Evolutionary conservation across 2,888 invertebrate species (phyloP).

Genomic region (Junonia oenone): DNA sequence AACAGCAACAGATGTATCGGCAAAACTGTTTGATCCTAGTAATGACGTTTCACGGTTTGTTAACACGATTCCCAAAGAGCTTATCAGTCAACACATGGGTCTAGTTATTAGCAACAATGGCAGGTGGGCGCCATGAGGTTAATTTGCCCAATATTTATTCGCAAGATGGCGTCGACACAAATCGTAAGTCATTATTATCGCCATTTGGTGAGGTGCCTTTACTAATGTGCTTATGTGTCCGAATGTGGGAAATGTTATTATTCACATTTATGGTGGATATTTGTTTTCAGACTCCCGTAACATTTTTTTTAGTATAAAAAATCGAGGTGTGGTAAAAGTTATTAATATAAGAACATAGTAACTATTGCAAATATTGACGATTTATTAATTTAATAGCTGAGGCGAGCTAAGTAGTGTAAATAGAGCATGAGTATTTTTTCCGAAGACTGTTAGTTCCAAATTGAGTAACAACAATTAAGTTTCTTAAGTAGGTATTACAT

Average conservation of each 20-base stretch:
- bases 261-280: background rate
- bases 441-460: background rate
- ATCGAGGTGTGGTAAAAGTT: background rate
- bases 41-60: slow-evolving; percentile 61
- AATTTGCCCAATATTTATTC: slow-evolving; percentile 75
- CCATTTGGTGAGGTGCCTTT: slow-evolving; percentile 66
- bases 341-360: background rate
- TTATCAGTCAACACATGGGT: slow-evolving; percentile 53
- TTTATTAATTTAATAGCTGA: background rate
- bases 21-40: slow-evolving; percentile 40
- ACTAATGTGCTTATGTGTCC: slow-evolving; percentile 44
- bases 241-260: slow-evolving; percentile 21
- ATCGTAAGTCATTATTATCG: slow-evolving; percentile 58
- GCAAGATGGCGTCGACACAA: slow-evolving; percentile 66
- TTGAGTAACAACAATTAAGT: no score
- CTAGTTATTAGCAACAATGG: slow-evolving; percentile 42
- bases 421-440: background rate
- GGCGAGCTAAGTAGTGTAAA: no score
- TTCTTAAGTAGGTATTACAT: no score
- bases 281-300: background rate
- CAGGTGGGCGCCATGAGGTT: slow-evolving; percentile 65
- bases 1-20: slow-evolving; percentile 35
- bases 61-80: slow-evolving; percentile 34
- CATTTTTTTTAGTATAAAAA: background rate
- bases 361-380: background rate